phyloP scores from a whole-genome alignment of 1,140 invertebrate genomes.

The Calephelis virginiensis region DNA sequence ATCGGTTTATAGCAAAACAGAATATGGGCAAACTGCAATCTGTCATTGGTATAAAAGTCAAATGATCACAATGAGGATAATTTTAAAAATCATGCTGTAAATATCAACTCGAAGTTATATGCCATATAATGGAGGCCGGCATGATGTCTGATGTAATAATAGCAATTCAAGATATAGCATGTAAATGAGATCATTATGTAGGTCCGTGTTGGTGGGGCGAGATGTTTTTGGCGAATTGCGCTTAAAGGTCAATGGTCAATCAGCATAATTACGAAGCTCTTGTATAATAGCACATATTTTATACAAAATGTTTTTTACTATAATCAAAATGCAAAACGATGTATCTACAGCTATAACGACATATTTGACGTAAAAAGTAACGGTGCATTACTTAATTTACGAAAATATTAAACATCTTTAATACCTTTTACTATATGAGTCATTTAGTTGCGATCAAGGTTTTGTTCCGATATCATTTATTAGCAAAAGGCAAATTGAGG shows the following conservation, averaged over 20 bases:
- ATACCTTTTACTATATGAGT: no score
- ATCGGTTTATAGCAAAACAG: no score
- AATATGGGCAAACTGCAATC: no score
- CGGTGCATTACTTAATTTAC: no score
- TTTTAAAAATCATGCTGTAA: slow-evolving; percentile 5
- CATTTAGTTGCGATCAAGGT: no score
- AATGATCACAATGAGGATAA: background rate
- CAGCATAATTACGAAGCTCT: slow-evolving; percentile 6
- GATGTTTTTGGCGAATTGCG: slow-evolving; percentile 7
- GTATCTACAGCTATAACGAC: background rate
- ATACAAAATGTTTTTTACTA: background rate
- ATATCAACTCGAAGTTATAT: background rate
- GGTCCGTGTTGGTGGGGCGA: slow-evolving; percentile 9
- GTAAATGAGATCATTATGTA: slow-evolving; percentile 17
- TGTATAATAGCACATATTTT: slow-evolving; percentile 9
- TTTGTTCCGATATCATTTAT: no score
- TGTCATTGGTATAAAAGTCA: background rate
- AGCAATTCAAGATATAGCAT: slow-evolving; percentile 1
- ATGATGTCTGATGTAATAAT: slow-evolving; percentile 12
- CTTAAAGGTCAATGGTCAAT: slow-evolving; percentile 15
- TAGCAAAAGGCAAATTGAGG: no score
- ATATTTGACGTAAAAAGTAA: background rate
- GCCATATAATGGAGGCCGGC: slow-evolving; percentile 6
- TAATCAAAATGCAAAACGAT: background rate
- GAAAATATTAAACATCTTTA: no score